Evolutionary conservation across 2,113 vertebrate species (phyloP), one percentile per base, ranked within the genome.

Genomic region (Tetrao urogallus): DNA sequence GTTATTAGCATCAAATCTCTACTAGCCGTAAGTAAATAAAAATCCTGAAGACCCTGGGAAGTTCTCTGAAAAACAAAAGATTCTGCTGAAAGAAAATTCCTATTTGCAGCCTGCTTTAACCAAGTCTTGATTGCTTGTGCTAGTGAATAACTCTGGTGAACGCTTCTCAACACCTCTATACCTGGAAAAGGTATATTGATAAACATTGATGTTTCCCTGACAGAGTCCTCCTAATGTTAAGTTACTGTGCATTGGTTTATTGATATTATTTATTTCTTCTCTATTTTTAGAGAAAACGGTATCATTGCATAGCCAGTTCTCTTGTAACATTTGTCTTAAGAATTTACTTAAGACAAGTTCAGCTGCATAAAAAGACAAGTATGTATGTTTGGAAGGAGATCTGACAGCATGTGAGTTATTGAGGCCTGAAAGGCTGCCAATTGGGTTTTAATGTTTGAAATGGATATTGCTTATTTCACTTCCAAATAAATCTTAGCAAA

Each of bases 401-500:
- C 27, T 74, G 70, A 88, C 73, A 93, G 63, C 60, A 40, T 75
- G 13, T 86, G 74, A 82, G 30, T 92, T 92, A 88, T 27, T 32
- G 13, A 64, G 71, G 38, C 50, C 63, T 86, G 43, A 90, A 86
- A 93, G 84, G 8, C 36, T 92, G 89, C 88, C 14, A 60, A 66
- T 10, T 82, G 40, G 12, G 21, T 94, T 94, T 54, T 85, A 88
- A 78, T 86, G 57, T 79, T 86, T 90, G 65, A 89, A 80, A 91
- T 43, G 2, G 84, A 89, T 74, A 69, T 54, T 89, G 17, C 69
- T 47, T 10, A 17, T 77, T 94, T 87, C 42, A 88, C 81, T 89
- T 71, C n/a, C 32, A 94, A 90, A 90, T 85, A 91, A 50, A 82
- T 92, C 19, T 64, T 88, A 27, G n/a, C 9, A 91, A 95, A 82